Percentiles rank a stretch among this genome's conserved stretches.
Conservation (phyloP, 2,113 vertebrate species). For the Planiliza haematocheilus region DNA sequence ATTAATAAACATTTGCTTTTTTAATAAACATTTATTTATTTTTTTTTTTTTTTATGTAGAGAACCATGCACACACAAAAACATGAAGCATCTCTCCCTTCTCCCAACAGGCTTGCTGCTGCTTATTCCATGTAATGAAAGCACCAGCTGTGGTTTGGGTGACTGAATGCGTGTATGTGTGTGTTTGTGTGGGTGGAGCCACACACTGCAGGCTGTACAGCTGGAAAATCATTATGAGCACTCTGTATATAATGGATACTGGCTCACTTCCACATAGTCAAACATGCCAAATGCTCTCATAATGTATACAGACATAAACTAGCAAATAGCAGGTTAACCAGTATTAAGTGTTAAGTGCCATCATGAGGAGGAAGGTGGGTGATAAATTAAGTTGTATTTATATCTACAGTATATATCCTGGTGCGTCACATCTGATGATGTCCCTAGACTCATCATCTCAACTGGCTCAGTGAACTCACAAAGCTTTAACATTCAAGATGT, state of each 20-base stretch:
- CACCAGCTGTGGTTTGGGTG: slow-evolving; percentile 46
- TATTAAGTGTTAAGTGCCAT: neutral
- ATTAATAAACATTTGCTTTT: no score
- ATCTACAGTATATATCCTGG: no score
- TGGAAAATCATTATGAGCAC: slow-evolving; percentile 62
- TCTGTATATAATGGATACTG: slow-evolving; percentile 42
- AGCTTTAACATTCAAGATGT: slow-evolving; percentile 26
- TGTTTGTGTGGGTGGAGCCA: slow-evolving; percentile 35
- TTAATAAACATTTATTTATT: no score
- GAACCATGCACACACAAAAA: neutral
- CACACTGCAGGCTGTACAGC: slow-evolving; percentile 59
- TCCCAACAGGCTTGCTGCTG: slow-evolving; percentile 42
- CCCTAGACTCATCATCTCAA: slow-evolving; percentile 35
- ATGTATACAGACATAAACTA: slow-evolving; percentile 3
- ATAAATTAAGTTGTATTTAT: slow-evolving; percentile 60
- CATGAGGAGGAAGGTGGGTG: slow-evolving; percentile 36
- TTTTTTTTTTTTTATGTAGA: neutral
- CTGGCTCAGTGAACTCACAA: slow-evolving; percentile 28
- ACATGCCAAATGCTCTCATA: slow-evolving; percentile 1
- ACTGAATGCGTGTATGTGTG: slow-evolving; percentile 4
- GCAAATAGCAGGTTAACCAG: neutral
- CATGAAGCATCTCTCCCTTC: slow-evolving; percentile 17
- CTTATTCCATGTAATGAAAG: slow-evolving; percentile 48
- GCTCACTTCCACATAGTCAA: slow-evolving; percentile 23
- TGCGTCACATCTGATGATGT: slow-evolving; percentile 41